These are phyloP conservation scores for Alouatta palliata DNA, from an alignment of 2,113 vertebrate genomes.

Conservation along the genomic window DNA sequence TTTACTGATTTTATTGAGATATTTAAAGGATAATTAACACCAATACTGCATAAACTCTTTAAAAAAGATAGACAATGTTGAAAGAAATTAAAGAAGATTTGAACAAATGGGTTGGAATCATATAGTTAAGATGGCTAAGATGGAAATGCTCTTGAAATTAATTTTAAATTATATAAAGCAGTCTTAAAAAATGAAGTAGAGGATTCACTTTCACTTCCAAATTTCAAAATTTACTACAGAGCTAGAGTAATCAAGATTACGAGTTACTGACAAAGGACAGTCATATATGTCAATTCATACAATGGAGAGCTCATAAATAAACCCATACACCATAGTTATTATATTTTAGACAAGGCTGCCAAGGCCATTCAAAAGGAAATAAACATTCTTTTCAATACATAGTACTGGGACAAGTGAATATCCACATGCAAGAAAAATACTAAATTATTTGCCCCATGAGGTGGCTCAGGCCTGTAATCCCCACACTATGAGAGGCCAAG, in stretches of 20 bases:
- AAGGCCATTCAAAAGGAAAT: neutral
- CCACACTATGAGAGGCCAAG: no score
- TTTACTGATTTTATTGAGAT: neutral
- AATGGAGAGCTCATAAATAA: neutral
- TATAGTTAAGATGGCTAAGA: neutral
- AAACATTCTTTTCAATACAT: neutral
- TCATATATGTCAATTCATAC: neutral
- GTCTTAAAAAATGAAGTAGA: neutral
- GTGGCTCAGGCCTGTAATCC: no score
- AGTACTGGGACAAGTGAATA: neutral
- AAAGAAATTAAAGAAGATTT: neutral
- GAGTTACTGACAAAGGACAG: neutral
- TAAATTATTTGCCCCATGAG: no score
- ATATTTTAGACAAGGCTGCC: neutral
- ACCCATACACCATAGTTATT: neutral
- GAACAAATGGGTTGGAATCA: neutral
- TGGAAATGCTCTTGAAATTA: neutral
- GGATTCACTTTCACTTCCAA: neutral
- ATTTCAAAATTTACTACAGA: neutral
- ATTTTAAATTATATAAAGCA: neutral
- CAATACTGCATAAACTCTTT: neutral
- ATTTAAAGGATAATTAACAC: neutral
- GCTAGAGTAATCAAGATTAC: neutral
- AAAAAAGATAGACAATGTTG: neutral
- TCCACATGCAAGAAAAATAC: neutral